A percentile compares a stretch with the other conserved stretches of the same genome.
Evolutionary conservation across 2,888 invertebrate genomes (phyloP).

Genomic region (Strigamia transsilvanica): DNA sequence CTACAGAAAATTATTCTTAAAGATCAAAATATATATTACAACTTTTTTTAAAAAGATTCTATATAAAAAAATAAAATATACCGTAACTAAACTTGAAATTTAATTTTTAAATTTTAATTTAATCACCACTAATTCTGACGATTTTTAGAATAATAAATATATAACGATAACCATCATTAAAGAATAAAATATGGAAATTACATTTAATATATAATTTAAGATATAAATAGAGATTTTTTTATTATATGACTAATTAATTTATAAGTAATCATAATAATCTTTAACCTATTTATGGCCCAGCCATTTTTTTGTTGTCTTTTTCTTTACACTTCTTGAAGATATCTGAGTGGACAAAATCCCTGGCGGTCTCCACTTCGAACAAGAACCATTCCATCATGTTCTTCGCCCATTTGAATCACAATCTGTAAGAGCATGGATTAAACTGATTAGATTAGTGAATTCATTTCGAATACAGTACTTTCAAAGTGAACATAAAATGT

Average conservation of each 20-base stretch:
- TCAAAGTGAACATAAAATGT: too few species aligned
- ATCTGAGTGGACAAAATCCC: slow-evolving; percentile 92
- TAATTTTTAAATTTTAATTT: neutral
- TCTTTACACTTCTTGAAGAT: slow-evolving; percentile 90
- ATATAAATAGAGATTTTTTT: slow-evolving; percentile 1
- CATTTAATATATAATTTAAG: slow-evolving; percentile 13
- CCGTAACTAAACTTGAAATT: neutral
- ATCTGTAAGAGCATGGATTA: slow-evolving; percentile 69
- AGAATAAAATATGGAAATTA: slow-evolving; percentile 30
- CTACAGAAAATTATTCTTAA: neutral
- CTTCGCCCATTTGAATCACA: slow-evolving; percentile 89
- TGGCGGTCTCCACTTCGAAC: slow-evolving; percentile 91
- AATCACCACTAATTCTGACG: slow-evolving; percentile 9
- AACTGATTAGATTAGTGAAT: neutral
- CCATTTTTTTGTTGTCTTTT: neutral
- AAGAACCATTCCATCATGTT: slow-evolving; percentile 91
- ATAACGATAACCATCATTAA: slow-evolving; percentile 3
- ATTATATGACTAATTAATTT: slow-evolving; percentile 4
- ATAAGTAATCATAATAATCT: slow-evolving; percentile 13
- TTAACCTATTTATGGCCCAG: slow-evolving; percentile 26
- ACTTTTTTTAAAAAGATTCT: neutral
- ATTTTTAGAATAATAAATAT: slow-evolving; percentile 7
- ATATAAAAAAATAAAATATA: slow-evolving; percentile 16
- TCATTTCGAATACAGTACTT: neutral
- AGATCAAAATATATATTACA: slow-evolving; percentile 20